phyloP scores from a whole-genome alignment of 1,140 invertebrate species.

The Megalopta genalis region DNA sequence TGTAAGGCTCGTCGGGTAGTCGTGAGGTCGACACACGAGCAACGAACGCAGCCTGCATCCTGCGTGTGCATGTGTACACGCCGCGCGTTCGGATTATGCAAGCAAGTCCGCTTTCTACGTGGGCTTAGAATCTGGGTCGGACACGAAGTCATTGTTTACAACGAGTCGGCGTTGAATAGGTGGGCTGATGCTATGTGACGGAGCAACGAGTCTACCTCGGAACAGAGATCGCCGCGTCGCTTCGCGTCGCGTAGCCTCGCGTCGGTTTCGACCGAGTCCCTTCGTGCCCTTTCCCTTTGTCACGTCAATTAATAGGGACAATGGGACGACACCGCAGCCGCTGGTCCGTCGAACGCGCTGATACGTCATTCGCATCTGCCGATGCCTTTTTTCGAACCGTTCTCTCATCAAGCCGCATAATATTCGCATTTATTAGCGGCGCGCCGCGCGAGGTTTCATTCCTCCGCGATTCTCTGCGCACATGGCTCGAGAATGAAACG shows the following conservation, averaged over 20 bases:
- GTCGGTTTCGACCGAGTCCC: not conserved
- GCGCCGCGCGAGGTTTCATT: too few species aligned
- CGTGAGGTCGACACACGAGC: slow-evolving; percentile 31
- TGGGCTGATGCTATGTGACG: slow-evolving; percentile 42
- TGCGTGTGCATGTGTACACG: slow-evolving; percentile 28
- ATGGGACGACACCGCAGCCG: not conserved
- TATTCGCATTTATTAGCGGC: too few species aligned
- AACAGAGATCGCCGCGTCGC: not conserved
- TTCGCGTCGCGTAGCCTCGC: not conserved
- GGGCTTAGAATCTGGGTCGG: slow-evolving; percentile 74
- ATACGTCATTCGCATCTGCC: too few species aligned
- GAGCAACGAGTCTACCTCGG: slow-evolving; percentile 22
- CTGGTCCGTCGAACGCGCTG: too few species aligned
- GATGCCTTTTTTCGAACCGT: too few species aligned
- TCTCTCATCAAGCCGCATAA: too few species aligned
- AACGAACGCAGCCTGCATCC: slow-evolving; percentile 36
- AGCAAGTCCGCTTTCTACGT: slow-evolving; percentile 73
- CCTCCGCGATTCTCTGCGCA: too few species aligned
- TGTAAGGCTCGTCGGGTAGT: slow-evolving; percentile 36
- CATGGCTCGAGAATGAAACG: too few species aligned
- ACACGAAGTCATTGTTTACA: slow-evolving; percentile 71
- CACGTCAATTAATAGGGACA: not conserved
- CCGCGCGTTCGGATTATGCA: slow-evolving; percentile 66
- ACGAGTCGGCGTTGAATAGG: slow-evolving; percentile 60
- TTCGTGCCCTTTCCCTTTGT: not conserved